phyloP scores from a whole-genome alignment of 2,888 invertebrate species.

The Heliconius ismenius region DNA sequence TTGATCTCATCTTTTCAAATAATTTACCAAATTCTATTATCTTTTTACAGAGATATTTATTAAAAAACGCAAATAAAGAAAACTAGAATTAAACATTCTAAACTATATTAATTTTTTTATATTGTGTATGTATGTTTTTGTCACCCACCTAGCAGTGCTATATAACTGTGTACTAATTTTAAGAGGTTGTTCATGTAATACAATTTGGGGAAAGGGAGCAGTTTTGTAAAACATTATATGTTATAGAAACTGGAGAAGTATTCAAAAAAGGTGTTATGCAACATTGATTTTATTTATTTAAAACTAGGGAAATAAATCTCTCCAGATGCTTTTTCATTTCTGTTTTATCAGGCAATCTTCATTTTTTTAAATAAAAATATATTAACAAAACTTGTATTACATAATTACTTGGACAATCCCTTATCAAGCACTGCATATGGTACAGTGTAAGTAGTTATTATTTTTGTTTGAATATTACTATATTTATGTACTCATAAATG shows the following conservation, averaged over 20 bases:
- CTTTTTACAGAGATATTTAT: constrained; percentile 24
- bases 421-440: background rate
- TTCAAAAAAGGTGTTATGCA: too few species aligned
- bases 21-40: constrained; percentile 50
- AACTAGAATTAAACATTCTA: constrained; percentile 5
- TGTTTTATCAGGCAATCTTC: background rate
- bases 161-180: background rate
- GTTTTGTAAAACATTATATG: background rate
- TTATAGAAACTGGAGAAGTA: background rate
- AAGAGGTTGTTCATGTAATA: background rate
- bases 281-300: too few species aligned
- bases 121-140: background rate
- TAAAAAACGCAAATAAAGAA: background rate
- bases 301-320: too few species aligned
- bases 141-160: background rate
- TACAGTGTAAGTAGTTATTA: background rate
- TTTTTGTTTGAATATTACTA: constrained; percentile 1
- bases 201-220: background rate
- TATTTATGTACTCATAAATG: too few species aligned
- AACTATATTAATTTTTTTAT: constrained; percentile 1
- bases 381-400: background rate
- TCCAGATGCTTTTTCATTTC: background rate
- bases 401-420: background rate
- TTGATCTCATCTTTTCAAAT: constrained; percentile 65
- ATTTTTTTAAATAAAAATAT: background rate